Base-by-base conservation (phyloP, 2,113 vertebrate species). In the Riparia riparia region DNA sequence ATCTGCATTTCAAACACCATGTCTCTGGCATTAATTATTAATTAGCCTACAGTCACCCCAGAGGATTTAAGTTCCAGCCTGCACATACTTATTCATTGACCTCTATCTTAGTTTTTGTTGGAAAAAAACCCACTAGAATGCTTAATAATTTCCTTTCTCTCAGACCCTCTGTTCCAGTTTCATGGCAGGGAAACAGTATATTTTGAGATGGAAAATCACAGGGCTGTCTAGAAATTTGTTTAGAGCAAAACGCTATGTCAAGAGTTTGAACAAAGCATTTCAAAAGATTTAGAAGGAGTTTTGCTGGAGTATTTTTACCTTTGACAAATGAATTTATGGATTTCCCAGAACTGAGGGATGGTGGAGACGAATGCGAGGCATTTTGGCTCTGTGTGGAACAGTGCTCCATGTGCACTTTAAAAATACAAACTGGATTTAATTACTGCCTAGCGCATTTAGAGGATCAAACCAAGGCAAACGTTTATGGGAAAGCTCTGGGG, bases 21-120 rank as follows among this genome's bases (percentile, higher is more conserved):
- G 98, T 98, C 98, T 99, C 99, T 99, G 99, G 99, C 98, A 99
- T 99, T 99, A 99, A 99, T 99, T 99, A 99, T 99, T 99, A 99
- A 99, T 99, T 99, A 99, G 99, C 99, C 99, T 98, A 98, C 98
- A 99, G 99, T 99, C 98, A 99, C 99, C 99, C 99, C 98, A 97
- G 98, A 99, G 99, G 98, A 98, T 99, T 99, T 98, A 98, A 98
- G 98, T 99, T 99, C 98, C 98, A 98, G 98, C 98, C 98, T 97
- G 98, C 98, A 97, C 97, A 98, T 98, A 98, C 98, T 99, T 99
- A 99, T 98, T 98, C 97, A 97, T 98, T 99, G 98, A 99, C 98
- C 98, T 98, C 98, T 98, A 98, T 98, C 97, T 98, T 98, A 97
- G 98, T 98, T 98, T 98, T 98, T 97, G 91, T 97, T 97, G 96